Evolutionary conservation across 2,888 invertebrate genomes (phyloP), one percentile per base, ranked within the genome.

Genomic region (Sclerodermus sp.): DNA sequence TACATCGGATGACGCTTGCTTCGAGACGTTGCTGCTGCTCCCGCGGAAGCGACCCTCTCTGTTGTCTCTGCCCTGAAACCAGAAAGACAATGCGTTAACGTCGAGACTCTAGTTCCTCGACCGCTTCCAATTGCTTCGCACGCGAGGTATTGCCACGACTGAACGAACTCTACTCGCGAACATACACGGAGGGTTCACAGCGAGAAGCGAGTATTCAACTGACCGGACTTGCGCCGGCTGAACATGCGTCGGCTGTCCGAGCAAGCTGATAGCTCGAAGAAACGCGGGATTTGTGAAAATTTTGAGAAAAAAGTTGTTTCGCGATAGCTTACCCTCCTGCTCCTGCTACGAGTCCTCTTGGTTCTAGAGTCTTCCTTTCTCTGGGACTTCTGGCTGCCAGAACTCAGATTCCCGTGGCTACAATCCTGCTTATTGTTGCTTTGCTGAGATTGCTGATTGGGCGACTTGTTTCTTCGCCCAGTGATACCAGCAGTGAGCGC

Each of bases 401-500:
- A 65, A 16, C 48, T 38, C 17, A 51, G 42, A 45, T 50, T 60
- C 1, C 57, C 30, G 38, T 72, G 70, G 59, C 58, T 67, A 3
- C 23, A 36, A 2, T 67, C 66, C 23, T 64, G 66, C 5, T 70
- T 69, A 16, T 51, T 66, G 16, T 60, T 52, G 4, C 51, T 39
- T 29, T 66, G 69, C 46, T 68, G 70, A 3, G 49, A 37, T 47
- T 67, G 60, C 12, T 55, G 58, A 58, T 67, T 74, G 8, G 74
- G 72, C 0, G 77, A 74, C 51, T 76, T 77, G 9, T 65, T 66
- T 42, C 72, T 77, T 45, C 83, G 80, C 12, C 83, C 83, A 32
- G 82, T 82, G 42, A 87, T 82, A n/a, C 88, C 87, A 31, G 87
- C 86, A 36, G 85, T 82, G 14, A 87, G 80, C 1, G 86, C 84